Base-by-base conservation (phyloP, 2,113 vertebrate species). In the Zeus faber region DNA sequence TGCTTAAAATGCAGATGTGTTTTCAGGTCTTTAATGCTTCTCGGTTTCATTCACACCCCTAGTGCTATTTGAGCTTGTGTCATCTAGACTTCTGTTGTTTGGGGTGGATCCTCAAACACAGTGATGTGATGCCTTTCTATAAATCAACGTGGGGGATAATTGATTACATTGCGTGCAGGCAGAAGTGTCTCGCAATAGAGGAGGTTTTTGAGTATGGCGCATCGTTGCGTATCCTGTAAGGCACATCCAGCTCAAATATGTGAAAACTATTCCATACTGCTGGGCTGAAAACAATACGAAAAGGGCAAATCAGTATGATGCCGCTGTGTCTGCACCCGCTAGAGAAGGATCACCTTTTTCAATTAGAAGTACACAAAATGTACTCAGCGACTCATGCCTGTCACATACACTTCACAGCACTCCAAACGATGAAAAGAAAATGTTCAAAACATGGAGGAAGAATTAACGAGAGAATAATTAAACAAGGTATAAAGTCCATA, bases 381-480 rank as follows among this genome's bases (percentile, higher is more conserved):
- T 85, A 85, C 87, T 79, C 75, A 79, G 77, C 79, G 75, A 86
- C 78, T 88, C 89, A 89, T 88, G 85, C 86, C 86, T 86, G 80
- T 80, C 77, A 87, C 80, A 51, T 84, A 87, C 72, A 86, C 80
- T 71, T 83, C 80, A 88, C 79, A 76, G 74, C 84, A 89, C 84
- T 84, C 67, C 25, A 81, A 81, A 72, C 71, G 67, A 64, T 65
- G 79, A 86, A 86, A 82, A 70, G 54, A 57, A 69, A 60, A 66
- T 63, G 33, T 2, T 70, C 55, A 51, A 74, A 87, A 78, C 70
- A 79, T 85, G 66, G 61, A 67, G 60, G 77, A 81, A 81, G 71
- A 84, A 88, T 84, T 78, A 58, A 87, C 72, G 76, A 79, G 81
- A n/a, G n/a, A n/a, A n/a, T n/a, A n/a, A n/a, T n/a, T n/a, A n/a